phyloP scores from a whole-genome alignment of 1,140 invertebrate genomes.

The Holotrichia oblita region DNA sequence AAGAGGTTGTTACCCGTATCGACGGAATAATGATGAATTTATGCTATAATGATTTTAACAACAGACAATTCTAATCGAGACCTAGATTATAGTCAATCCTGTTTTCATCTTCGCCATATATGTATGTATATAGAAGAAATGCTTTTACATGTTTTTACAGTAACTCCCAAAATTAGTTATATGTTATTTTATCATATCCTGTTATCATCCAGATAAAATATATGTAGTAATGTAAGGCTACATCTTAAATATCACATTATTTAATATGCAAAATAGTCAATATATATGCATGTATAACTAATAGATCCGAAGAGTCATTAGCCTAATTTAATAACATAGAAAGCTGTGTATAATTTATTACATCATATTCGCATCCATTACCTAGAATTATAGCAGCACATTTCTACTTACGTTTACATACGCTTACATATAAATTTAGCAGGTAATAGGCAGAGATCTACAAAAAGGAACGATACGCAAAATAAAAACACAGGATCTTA shows the following conservation, averaged over 20 bases:
- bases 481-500: slow-evolving; percentile 38
- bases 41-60: neutral
- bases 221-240: neutral
- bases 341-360: slow-evolving; percentile 27
- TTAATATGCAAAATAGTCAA: neutral
- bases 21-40: neutral
- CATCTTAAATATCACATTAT: neutral
- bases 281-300: neutral
- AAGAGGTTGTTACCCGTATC: neutral
- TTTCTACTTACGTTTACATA: neutral
- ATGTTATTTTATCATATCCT: neutral
- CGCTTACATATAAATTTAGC: neutral
- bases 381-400: neutral
- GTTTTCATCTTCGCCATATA: too few species aligned
- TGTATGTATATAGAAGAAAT: too few species aligned
- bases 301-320: neutral
- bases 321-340: slow-evolving; percentile 4
- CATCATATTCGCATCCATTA: slow-evolving; percentile 25
- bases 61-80: neutral
- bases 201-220: neutral
- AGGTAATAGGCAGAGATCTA: neutral
- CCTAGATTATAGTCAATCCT: too few species aligned
- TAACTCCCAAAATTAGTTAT: neutral
- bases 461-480: slow-evolving; percentile 26
- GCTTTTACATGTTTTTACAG: neutral